phyloP scores from a whole-genome alignment of 35 echinoderm and acorn worm genomes.

The Acanthaster planci region DNA sequence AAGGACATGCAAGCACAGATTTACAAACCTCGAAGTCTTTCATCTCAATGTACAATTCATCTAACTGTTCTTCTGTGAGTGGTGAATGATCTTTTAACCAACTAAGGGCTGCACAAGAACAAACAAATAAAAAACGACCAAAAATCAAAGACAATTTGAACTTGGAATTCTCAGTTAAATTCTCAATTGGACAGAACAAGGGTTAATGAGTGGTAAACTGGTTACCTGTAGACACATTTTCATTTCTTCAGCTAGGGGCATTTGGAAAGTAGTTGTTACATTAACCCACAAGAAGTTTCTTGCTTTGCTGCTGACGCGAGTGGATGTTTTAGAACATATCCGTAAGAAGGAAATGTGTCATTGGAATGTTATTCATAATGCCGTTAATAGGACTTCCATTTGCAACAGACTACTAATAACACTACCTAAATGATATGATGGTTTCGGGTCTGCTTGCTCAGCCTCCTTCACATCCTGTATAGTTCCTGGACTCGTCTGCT shows the following conservation, averaged over 20 bases:
- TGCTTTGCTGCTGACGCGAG: too few relatives aligned
- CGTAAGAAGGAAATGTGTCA: too few relatives aligned
- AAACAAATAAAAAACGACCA: not conserved
- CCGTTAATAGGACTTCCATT: too few relatives aligned
- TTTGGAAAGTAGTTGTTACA: not conserved
- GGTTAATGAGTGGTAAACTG: not conserved
- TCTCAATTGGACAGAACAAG: too few relatives aligned
- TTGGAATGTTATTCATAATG: too few relatives aligned
- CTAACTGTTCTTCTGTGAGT: constrained; percentile 75
- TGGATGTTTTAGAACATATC: too few relatives aligned
- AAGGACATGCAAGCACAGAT: not conserved
- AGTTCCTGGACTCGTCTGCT: not conserved
- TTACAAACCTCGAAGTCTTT: constrained; percentile 85
- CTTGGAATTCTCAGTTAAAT: too few relatives aligned
- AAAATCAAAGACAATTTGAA: too few relatives aligned
- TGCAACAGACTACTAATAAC: not conserved
- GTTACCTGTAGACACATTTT: not conserved
- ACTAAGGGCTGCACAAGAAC: constrained; percentile 61
- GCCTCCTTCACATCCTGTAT: not conserved
- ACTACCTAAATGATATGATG: constrained; percentile 19
- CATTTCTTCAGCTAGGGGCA: not conserved
- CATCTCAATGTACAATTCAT: constrained; percentile 71
- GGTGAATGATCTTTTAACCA: constrained; percentile 95
- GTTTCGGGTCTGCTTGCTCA: not conserved
- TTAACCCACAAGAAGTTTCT: too few relatives aligned